These are phyloP conservation scores for Caenorhabditis inopinata DNA, from an alignment of 1,140 invertebrate genomes.

Conservation along the genomic window DNA sequence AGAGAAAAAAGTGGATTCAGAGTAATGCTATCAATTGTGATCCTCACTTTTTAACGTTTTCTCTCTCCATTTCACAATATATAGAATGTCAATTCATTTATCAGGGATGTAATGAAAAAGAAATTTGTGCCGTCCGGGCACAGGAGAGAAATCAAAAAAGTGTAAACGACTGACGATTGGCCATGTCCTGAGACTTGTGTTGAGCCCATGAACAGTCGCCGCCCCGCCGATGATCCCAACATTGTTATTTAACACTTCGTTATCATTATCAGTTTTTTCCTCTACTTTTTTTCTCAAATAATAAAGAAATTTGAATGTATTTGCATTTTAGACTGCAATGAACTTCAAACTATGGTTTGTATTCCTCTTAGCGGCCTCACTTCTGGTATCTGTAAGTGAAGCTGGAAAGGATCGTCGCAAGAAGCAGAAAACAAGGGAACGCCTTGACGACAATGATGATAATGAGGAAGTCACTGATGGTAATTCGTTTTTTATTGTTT, in stretches of 20 bases:
- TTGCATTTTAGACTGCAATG: background rate
- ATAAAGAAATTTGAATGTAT: no score
- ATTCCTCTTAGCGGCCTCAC: background rate
- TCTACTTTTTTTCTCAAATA: background rate
- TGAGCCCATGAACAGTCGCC: background rate
- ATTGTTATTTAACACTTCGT: background rate
- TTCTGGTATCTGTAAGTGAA: background rate
- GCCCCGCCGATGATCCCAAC: background rate
- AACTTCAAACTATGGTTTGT: background rate
- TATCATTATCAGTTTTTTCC: background rate
- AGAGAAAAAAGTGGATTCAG: background rate
- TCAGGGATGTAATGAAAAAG: background rate
- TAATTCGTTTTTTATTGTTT: no score
- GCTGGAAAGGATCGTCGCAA: background rate
- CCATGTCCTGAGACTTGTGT: background rate
- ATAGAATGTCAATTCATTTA: background rate
- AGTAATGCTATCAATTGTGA: background rate
- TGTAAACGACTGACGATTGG: background rate
- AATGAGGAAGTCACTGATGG: background rate
- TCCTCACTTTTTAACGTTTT: background rate
- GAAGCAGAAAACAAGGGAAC: slow-evolving; percentile 4
- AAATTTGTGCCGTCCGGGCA: background rate
- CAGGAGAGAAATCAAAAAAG: background rate
- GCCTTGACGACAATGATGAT: background rate
- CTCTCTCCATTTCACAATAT: background rate